Evolutionary conservation across 2,888 invertebrate genomes (phyloP).

Genomic region (Caprella mutica): DNA sequence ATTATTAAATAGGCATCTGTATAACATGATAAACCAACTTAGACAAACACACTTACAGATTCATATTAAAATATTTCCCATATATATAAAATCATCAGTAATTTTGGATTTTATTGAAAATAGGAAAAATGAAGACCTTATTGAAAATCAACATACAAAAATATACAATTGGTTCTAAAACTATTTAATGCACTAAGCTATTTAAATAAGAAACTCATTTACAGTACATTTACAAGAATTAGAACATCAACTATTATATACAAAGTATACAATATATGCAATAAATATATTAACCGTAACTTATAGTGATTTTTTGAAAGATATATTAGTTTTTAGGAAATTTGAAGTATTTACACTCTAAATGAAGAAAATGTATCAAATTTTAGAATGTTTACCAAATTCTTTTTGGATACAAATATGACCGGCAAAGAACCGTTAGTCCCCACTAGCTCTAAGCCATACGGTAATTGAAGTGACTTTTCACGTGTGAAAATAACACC

Average conservation of each 20-base stretch:
- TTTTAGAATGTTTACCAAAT: too few species aligned
- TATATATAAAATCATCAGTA: neutral
- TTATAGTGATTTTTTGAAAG: neutral
- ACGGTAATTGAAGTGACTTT: too few species aligned
- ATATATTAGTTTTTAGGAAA: too few species aligned
- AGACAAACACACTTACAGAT: neutral
- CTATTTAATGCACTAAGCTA: neutral
- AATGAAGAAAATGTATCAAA: too few species aligned
- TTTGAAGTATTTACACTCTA: too few species aligned
- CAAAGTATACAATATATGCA: conserved; percentile 4
- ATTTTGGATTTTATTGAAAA: neutral
- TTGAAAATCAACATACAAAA: neutral
- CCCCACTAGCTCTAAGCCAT: too few species aligned
- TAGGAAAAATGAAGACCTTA: neutral
- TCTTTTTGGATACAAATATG: too few species aligned
- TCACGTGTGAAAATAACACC: too few species aligned
- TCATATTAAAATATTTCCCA: neutral
- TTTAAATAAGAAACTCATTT: neutral
- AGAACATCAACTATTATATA: neutral
- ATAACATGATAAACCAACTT: neutral
- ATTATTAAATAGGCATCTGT: too few species aligned
- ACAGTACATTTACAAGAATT: neutral
- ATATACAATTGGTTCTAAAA: neutral
- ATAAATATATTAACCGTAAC: neutral
- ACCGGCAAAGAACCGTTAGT: too few species aligned